phyloP scores from a whole-genome alignment of 1,140 invertebrate genomes.

The Drosophila biarmipes region DNA sequence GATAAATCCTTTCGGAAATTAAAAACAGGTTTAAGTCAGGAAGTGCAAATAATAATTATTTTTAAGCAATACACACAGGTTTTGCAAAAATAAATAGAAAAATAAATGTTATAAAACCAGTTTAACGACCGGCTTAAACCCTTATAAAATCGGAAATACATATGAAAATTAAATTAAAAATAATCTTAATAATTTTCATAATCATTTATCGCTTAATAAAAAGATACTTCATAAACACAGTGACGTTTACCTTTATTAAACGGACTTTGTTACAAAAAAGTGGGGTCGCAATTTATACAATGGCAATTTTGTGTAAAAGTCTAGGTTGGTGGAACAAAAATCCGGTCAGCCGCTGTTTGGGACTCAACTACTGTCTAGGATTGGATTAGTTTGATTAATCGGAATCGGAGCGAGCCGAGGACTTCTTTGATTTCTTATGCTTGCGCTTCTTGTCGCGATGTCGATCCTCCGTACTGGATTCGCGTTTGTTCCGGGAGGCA shows the following conservation, averaged over 20 bases:
- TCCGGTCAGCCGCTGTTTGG: constrained; percentile 10
- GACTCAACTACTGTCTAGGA: constrained; percentile 27
- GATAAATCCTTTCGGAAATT: neutral
- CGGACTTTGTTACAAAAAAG: constrained; percentile 24
- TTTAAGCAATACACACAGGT: neutral
- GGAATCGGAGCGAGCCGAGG: constrained; percentile 59
- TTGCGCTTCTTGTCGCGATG: constrained; percentile 85
- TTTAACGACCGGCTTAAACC: too few species aligned
- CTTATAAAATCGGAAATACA: too few species aligned
- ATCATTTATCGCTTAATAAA: too few species aligned
- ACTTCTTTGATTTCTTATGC: constrained; percentile 85
- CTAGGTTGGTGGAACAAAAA: constrained; percentile 24
- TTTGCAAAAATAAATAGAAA: neutral
- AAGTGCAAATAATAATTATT: neutral
- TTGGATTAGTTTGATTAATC: constrained; percentile 40
- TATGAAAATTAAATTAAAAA: too few species aligned
- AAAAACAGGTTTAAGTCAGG: neutral
- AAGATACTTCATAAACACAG: neutral
- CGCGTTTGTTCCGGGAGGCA: constrained; percentile 33
- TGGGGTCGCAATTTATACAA: constrained; percentile 56
- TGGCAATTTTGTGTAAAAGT: constrained; percentile 40
- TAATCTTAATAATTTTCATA: too few species aligned
- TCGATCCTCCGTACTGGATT: constrained; percentile 57
- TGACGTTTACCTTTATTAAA: constrained; percentile 58
- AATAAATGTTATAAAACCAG: neutral